A percentile compares a stretch with the other conserved stretches of the same genome.
Conservation (phyloP, 2,113 vertebrate species). For the Chrysemys picta region DNA sequence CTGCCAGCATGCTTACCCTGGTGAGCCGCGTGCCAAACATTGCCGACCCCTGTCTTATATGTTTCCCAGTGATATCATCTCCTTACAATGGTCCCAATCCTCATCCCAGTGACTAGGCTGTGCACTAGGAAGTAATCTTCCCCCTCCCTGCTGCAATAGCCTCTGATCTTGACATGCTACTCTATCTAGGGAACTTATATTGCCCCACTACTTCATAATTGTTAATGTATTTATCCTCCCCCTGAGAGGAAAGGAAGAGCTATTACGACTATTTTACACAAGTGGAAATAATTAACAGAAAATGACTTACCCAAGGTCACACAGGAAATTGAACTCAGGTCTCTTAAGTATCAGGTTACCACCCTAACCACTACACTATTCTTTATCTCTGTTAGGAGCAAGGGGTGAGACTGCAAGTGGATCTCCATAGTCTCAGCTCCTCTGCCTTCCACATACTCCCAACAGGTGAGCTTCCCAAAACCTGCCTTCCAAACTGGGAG, state of each 20-base stretch:
- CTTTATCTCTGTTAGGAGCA: background rate
- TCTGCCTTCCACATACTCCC: background rate
- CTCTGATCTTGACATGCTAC: background rate
- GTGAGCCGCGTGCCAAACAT: no score
- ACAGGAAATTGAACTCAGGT: background rate
- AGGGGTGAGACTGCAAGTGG: background rate
- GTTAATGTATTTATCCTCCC: background rate
- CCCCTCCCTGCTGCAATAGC: background rate
- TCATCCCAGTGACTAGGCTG: background rate
- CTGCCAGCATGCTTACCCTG: no score
- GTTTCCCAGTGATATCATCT: slow-evolving; percentile 15
- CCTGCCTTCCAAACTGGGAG: background rate
- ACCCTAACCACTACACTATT: fast-evolving
- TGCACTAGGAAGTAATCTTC: background rate
- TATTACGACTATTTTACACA: background rate
- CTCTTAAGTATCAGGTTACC: background rate
- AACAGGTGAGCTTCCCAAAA: background rate
- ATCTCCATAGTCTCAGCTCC: background rate
- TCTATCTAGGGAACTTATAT: background rate
- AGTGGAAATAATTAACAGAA: background rate
- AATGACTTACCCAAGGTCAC: background rate
- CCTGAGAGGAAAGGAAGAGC: fast-evolving
- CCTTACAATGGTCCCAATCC: background rate
- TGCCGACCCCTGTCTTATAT: background rate
- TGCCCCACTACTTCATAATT: background rate